These are phyloP conservation scores for Gymnodraco acuticeps DNA, from an alignment of 2,797 vertebrate species.

Conservation along the genomic window DNA sequence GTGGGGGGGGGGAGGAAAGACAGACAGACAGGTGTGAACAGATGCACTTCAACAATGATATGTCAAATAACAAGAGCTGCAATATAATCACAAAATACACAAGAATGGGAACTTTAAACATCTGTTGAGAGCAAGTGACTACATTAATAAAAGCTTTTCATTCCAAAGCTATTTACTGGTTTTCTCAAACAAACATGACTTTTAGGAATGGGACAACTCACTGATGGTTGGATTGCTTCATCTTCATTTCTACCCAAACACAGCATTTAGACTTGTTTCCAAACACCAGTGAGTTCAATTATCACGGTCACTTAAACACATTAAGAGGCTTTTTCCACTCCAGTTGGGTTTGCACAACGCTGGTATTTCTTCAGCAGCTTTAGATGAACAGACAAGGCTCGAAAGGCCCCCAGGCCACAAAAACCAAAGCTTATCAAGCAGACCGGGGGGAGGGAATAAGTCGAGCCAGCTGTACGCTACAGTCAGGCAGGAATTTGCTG, in stretches of 20 bases:
- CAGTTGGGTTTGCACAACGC: conserved; percentile 17
- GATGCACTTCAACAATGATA: background rate
- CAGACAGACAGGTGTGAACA: conserved; percentile 7
- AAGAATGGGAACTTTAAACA: background rate
- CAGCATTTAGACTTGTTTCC: background rate
- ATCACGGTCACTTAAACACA: conserved; percentile 23
- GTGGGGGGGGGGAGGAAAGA: conserved; percentile 7
- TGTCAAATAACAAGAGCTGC: conserved; percentile 11
- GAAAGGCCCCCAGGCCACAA: conserved; percentile 46
- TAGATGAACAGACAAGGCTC: conserved; percentile 46
- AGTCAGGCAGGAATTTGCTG: conserved; percentile 72
- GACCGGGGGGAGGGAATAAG: conserved; percentile 51
- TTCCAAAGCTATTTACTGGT: background rate
- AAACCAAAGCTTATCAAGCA: conserved; percentile 59
- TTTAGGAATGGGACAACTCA: background rate
- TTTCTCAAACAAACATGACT: conserved; percentile 1
- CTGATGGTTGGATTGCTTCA: background rate
- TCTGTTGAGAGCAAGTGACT: background rate
- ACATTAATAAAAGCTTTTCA: background rate
- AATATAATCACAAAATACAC: background rate
- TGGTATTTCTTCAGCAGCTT: conserved; percentile 44
- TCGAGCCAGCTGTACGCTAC: conserved; percentile 65
- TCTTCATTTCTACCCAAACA: background rate
- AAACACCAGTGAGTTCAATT: conserved; percentile 13
- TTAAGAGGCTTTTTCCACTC: conserved; percentile 38